phyloP scores from a whole-genome alignment of 2,797 vertebrate species.

The Columba guinea region DNA sequence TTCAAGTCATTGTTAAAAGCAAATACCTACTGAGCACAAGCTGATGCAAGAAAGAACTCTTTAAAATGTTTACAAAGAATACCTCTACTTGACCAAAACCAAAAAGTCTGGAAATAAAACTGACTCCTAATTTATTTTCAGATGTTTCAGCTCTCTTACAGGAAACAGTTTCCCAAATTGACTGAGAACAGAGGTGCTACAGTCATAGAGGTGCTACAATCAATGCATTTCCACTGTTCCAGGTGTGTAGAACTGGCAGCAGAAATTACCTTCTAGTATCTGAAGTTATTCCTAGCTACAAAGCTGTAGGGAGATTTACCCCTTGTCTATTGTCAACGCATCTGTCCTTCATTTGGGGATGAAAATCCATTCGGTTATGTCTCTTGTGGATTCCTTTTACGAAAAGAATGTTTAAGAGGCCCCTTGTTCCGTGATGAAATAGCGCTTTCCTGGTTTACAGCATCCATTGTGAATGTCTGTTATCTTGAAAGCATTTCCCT shows the following conservation, averaged over 20 bases:
- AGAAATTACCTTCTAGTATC: not conserved
- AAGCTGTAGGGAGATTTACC: not conserved
- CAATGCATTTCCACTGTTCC: not conserved
- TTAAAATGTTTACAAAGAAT: constrained; percentile 74
- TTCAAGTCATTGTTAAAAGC: constrained; percentile 73
- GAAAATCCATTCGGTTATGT: not conserved
- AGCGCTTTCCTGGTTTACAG: not conserved
- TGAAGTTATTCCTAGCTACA: not conserved
- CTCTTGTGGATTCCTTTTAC: not conserved
- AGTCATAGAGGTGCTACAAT: not conserved
- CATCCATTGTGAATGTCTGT: not conserved
- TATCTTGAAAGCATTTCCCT: not conserved
- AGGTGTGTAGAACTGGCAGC: not conserved
- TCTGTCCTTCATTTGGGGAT: not conserved
- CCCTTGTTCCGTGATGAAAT: not conserved
- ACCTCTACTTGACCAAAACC: not conserved
- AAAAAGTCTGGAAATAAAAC: constrained; percentile 41
- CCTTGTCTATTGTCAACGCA: not conserved
- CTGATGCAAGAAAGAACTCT: constrained; percentile 52
- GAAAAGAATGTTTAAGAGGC: not conserved
- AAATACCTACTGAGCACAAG: constrained; percentile 71
- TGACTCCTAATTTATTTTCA: constrained; percentile 37
- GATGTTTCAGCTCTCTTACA: constrained; percentile 51
- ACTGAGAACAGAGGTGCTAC: not conserved
- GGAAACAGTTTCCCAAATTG: not conserved